Conservation (phyloP, 2,888 invertebrate genomes). For the Cryptus viduatorius region DNA sequence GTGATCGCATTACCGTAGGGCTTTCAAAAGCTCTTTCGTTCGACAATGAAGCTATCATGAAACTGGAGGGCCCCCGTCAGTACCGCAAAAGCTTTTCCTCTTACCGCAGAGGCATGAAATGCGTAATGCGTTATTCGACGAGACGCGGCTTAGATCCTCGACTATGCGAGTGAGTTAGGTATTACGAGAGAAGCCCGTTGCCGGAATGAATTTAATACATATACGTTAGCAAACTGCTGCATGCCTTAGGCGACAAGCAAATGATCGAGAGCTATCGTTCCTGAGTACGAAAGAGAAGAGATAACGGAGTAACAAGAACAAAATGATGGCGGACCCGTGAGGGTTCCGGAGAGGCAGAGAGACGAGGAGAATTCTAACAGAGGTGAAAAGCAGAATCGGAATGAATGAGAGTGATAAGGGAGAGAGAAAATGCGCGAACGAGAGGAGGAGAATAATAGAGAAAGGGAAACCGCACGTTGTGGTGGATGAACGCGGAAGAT, state of each 20-base stretch:
- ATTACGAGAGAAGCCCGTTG: not conserved
- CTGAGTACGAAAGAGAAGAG: not conserved
- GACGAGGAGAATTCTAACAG: not conserved
- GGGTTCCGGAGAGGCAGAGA: not conserved
- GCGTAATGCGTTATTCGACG: not conserved
- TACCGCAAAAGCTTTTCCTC: not conserved
- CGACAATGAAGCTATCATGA: not conserved
- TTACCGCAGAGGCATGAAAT: not conserved
- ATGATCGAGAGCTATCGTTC: not conserved
- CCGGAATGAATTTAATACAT: not conserved
- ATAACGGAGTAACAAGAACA: not conserved
- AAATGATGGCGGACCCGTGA: not conserved
- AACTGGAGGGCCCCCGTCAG: not conserved
- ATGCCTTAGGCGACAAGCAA: not conserved
- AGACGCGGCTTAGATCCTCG: not conserved
- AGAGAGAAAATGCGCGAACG: not conserved
- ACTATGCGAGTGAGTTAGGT: not conserved
- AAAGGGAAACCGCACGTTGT: slow-evolving; percentile 30
- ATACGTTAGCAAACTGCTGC: not conserved
- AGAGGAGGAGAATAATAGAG: slow-evolving; percentile 41
- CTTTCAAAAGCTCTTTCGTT: not conserved
- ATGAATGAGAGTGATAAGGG: not conserved
- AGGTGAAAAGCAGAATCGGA: not conserved
- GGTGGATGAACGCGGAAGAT: slow-evolving; percentile 22
- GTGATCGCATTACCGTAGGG: not conserved